phyloP scores from a whole-genome alignment of 2,113 vertebrate genomes.

The Rhizomys pruinosus region DNA sequence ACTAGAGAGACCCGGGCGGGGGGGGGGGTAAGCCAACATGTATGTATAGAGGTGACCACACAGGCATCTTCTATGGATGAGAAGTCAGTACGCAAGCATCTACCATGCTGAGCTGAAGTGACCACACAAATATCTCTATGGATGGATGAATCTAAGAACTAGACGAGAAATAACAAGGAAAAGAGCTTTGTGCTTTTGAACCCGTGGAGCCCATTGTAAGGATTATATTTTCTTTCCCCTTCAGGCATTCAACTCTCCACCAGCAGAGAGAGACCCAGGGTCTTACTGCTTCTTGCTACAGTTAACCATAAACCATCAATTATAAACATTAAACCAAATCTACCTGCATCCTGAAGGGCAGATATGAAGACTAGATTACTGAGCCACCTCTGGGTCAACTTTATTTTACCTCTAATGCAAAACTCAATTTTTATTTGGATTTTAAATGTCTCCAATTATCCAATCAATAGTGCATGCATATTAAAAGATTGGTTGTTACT shows the following conservation, averaged over 20 bases:
- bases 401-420: conserved; percentile 76
- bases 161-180: neutral
- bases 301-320: conserved; percentile 79
- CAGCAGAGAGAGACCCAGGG: neutral
- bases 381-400: conserved; percentile 77
- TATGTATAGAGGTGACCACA: too few species aligned
- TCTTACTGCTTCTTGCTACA: conserved; percentile 47
- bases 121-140: neutral
- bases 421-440: conserved; percentile 85
- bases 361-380: conserved; percentile 68
- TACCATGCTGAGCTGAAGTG: too few species aligned
- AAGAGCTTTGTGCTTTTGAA: neutral
- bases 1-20: neutral
- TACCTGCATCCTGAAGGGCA: conserved; percentile 66
- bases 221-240: neutral
- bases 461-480: conserved; percentile 81
- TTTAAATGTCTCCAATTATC: conserved; percentile 84
- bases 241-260: neutral
- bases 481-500: conserved; percentile 80
- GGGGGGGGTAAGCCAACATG: neutral
- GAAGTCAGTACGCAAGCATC: too few species aligned
- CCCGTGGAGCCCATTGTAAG: neutral
- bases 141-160: neutral
- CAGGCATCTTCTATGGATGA: too few species aligned
- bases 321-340: conserved; percentile 77